Conservation (phyloP, 2,888 invertebrate species). For the Tholera decimalis region DNA sequence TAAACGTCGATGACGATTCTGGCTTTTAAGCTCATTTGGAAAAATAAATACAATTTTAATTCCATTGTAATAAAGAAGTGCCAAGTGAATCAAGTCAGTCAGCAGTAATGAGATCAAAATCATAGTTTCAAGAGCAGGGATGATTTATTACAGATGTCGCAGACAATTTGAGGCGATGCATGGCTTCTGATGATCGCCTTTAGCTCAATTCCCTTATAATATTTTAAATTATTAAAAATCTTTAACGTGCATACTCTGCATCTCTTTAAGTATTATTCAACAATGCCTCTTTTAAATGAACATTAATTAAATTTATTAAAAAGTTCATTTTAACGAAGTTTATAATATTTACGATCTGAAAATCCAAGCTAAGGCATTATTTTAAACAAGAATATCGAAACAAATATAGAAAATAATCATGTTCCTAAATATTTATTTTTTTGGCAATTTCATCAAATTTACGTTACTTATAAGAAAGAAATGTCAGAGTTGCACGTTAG, state of each 20-base stretch:
- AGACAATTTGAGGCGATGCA: not conserved
- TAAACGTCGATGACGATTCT: slow-evolving; percentile 43
- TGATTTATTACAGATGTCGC: slow-evolving; percentile 2
- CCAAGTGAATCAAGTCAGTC: slow-evolving; percentile 68
- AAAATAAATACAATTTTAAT: slow-evolving; percentile 54
- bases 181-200: not conserved
- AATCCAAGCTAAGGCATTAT: not conserved
- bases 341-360: not conserved
- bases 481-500: slow-evolving; percentile 53
- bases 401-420: not conserved
- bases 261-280: not conserved
- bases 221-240: slow-evolving; percentile 49
- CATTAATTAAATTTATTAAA: not conserved
- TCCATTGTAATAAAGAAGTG: slow-evolving; percentile 48
- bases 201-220: slow-evolving; percentile 30
- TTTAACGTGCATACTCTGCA: slow-evolving; percentile 45
- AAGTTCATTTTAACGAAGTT: not conserved
- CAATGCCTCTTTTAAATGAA: not conserved
- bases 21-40: slow-evolving; percentile 55
- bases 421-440: not conserved
- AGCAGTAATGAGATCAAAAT: slow-evolving; percentile 86
- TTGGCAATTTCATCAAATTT: not conserved
- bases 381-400: not conserved
- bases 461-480: not conserved
- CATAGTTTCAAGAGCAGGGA: slow-evolving; percentile 61